Evolutionary conservation across 2,797 vertebrate genomes (phyloP).

Genomic region (Odontamblyopus rebecca): DNA sequence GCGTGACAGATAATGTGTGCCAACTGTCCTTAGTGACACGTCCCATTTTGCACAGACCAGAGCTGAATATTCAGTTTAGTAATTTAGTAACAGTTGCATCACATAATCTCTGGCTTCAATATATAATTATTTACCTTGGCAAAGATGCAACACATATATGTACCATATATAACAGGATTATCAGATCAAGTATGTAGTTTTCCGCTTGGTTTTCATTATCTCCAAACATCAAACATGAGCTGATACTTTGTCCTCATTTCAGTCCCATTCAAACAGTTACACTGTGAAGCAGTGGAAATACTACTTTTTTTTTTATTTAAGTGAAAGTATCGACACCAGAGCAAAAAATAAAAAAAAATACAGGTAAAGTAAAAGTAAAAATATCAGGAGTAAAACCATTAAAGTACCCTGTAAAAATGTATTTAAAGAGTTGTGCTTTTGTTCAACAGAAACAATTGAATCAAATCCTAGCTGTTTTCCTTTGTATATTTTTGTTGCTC

Average conservation of each 20-base stretch:
- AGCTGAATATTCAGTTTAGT: conserved; percentile 38
- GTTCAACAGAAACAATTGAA: too few relatives aligned
- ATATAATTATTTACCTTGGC: neutral
- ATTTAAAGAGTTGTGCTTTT: too few relatives aligned
- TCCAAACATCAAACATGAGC: conserved; percentile 1
- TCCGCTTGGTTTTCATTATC: neutral
- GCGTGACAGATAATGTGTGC: conserved; percentile 43
- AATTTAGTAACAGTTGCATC: conserved; percentile 22
- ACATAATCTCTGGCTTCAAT: neutral
- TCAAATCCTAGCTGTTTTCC: too few relatives aligned
- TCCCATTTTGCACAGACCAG: conserved; percentile 42
- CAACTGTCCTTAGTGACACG: conserved; percentile 60
- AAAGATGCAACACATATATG: neutral
- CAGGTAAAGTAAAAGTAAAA: too few relatives aligned
- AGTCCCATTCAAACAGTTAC: neutral
- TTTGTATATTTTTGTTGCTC: too few relatives aligned
- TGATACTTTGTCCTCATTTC: neutral
- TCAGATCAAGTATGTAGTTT: neutral
- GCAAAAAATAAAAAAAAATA: too few relatives aligned
- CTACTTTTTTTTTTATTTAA: too few relatives aligned
- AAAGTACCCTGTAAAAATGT: too few relatives aligned
- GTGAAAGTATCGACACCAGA: too few relatives aligned
- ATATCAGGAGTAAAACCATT: too few relatives aligned
- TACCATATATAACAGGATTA: neutral
- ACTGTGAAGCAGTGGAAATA: neutral